Conservation (phyloP, 2,888 invertebrate species). For the Caprella mutica region DNA sequence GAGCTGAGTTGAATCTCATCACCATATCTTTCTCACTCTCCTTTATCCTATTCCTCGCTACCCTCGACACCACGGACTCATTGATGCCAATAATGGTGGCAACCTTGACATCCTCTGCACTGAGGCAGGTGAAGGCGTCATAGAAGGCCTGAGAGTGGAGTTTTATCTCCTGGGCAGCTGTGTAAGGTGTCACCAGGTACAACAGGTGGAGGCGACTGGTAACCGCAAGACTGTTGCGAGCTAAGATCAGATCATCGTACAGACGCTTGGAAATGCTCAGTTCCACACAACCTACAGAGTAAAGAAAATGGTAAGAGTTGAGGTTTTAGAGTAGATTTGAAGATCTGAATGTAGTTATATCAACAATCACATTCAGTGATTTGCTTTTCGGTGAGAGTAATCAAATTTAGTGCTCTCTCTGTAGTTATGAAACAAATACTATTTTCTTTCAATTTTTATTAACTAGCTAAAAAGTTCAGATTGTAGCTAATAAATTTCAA, state of each 20-base stretch:
- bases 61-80: not conserved
- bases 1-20: conserved; percentile 5
- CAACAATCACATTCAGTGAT: no score
- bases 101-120: not conserved
- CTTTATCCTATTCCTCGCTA: not conserved
- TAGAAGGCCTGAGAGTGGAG: conserved; percentile 43
- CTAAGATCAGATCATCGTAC: conserved; percentile 59
- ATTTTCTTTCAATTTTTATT: no score
- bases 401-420: no score
- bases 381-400: no score
- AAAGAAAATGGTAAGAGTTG: not conserved
- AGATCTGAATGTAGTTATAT: no score
- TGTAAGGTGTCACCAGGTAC: conserved; percentile 73
- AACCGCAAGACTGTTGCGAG: conserved; percentile 64
- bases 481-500: no score
- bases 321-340: no score
- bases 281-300: conserved; percentile 53
- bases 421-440: no score
- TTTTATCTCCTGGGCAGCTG: conserved; percentile 44
- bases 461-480: no score
- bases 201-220: conserved; percentile 71
- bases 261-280: conserved; percentile 57
- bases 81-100: not conserved
- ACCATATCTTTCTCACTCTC: not conserved
- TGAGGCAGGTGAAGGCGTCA: conserved; percentile 47